Base-by-base conservation (phyloP, 2,888 invertebrate genomes). In the Bombylius discolor region DNA sequence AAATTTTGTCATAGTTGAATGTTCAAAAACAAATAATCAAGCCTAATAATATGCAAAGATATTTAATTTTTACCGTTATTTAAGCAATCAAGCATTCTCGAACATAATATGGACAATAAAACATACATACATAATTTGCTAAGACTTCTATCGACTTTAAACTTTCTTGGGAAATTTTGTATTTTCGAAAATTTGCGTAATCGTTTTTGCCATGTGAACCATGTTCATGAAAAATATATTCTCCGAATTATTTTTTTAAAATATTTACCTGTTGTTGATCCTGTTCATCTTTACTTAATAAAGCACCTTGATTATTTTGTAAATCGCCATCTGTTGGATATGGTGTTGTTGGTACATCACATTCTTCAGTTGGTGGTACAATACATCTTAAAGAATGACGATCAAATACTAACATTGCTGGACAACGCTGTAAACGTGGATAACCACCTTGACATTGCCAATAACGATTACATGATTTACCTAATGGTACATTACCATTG, bases 391-490 rank as follows among this genome's bases (percentile, higher is more conserved):
- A 73, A 0, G 90, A 88, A 62, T 87, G 79, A 52, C 79, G 79
- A 76, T 92, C 91, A 76, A 91, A 92, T 11, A 92, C 92, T 67
- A 92, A 74, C 87, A 90, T 91, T 45, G 92, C 91, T 0, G 91
- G 91, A 70, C 92, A 92, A 52, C 92, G 79, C 70, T 92, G 92
- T 7, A 93, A 82, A 56, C 92, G 85, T 7, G 93, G 93, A 74
- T 93, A 93, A 0, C 93, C 93, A 6, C 92, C 92, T 70, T 92
- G 91, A 70, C 93, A 93, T 69, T 91, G 90, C 93, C 93, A 93
- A 76, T 93, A 93, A 13, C 92, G 80, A 77, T 92, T 92, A 80
- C 92, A 93, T 53, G 91, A 92, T 74, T 92, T 92, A 64, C 92
- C 91, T 12, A 93, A 78, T 0, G 91, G 87, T 12, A 93, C 92